A percentile compares a stretch with the other conserved stretches of the same genome.
Evolutionary conservation across 2,113 vertebrate species (phyloP).

Genomic region (Mugil cephalus): DNA sequence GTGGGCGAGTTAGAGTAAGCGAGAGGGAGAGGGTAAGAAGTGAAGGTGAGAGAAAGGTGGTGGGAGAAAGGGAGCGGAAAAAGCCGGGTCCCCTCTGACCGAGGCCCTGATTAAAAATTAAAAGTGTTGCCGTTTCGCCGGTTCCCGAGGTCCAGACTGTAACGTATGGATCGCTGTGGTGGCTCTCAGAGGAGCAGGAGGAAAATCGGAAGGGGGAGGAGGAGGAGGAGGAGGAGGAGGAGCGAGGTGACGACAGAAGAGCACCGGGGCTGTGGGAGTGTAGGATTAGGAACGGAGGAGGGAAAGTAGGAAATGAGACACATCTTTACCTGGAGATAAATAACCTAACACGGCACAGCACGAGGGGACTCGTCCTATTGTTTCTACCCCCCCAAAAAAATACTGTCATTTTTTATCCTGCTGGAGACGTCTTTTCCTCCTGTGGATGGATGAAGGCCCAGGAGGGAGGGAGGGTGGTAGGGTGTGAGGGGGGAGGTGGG

Average conservation of each 20-base stretch:
- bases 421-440: conserved; percentile 60
- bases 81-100: conserved; percentile 69
- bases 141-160: conserved; percentile 57
- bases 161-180: conserved; percentile 64
- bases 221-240: too few relatives aligned
- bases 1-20: conserved; percentile 38
- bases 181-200: conserved; percentile 38
- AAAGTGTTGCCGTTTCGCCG: conserved; percentile 66
- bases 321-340: conserved; percentile 70
- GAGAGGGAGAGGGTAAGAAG: conserved; percentile 43
- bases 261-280: conserved; percentile 30
- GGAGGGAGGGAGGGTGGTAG: neutral
- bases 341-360: conserved; percentile 33
- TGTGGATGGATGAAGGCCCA: conserved; percentile 62
- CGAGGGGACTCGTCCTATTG: conserved; percentile 54
- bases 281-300: conserved; percentile 28
- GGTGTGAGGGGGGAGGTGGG: conserved; percentile 1
- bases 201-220: conserved; percentile 16
- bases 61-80: conserved; percentile 61
- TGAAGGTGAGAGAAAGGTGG: conserved; percentile 75
- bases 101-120: conserved; percentile 82
- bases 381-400: conserved; percentile 49
- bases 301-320: conserved; percentile 37
- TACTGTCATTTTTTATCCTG: conserved; percentile 56
- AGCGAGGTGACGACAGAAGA: conserved; percentile 26